phyloP scores from a whole-genome alignment of 1,140 invertebrate genomes.

The Drosophila equinoxialis region DNA sequence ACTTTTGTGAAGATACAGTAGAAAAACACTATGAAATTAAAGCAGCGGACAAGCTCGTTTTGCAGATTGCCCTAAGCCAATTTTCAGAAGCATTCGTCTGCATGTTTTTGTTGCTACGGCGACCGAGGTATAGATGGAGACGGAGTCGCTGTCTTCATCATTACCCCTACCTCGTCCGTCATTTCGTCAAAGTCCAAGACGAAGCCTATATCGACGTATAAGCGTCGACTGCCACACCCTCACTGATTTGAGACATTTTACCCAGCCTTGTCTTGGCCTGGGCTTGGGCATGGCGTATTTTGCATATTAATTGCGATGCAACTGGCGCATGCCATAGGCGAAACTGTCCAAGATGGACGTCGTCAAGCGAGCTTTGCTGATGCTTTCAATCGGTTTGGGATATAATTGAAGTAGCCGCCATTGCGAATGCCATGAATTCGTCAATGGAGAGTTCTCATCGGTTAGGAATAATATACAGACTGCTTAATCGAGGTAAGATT shows the following conservation, averaged over 20 bases:
- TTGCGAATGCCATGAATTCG: conserved; percentile 20
- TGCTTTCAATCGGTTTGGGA: conserved; percentile 64
- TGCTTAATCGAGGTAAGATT: conserved; percentile 65
- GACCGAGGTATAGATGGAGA: background rate
- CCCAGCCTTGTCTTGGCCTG: conserved; percentile 15
- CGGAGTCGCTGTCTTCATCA: conserved; percentile 34
- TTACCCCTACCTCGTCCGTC: conserved; percentile 4
- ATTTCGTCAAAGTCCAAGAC: background rate
- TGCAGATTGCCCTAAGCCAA: conserved; percentile 70
- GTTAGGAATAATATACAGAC: conserved; percentile 15
- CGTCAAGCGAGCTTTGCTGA: conserved; percentile 48
- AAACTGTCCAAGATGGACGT: conserved; percentile 64
- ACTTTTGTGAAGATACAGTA: conserved; percentile 44
- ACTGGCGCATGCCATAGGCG: conserved; percentile 76
- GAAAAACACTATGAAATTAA: conserved; percentile 57
- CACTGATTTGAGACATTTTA: conserved; percentile 74
- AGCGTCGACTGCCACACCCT: conserved; percentile 73
- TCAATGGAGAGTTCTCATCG: conserved; percentile 46
- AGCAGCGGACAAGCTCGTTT: conserved; percentile 50
- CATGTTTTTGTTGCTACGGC: conserved; percentile 46
- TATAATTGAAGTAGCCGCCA: conserved; percentile 74
- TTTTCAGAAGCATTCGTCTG: conserved; percentile 76
- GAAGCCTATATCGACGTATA: conserved; percentile 42
- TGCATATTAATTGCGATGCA: conserved; percentile 76
- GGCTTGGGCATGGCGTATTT: conserved; percentile 59